Base-by-base conservation (phyloP, 2,113 vertebrate species). In the Argyrosomus japonicus region DNA sequence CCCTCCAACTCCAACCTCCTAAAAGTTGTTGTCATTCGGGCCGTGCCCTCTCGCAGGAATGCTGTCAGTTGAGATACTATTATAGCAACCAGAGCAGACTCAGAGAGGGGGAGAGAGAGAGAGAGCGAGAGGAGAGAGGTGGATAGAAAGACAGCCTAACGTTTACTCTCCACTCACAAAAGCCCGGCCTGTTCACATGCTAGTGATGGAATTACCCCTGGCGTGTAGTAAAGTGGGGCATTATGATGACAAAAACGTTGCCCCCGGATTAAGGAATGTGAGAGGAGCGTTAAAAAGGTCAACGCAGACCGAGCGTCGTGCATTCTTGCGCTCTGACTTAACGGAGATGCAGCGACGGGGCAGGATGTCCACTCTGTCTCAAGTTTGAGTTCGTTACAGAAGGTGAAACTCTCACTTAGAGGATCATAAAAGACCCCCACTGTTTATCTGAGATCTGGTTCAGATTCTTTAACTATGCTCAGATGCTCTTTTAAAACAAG, bases 21-120 rank as follows among this genome's bases (percentile, higher is more conserved):
- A 75, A 74, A 91, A 81, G 69, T 57, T 76, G 83, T 62, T 50
- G 81, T 91, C 87, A 91, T 88, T 54, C 36, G 77, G 88, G 90
- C 88, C 75, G 88, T 89, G 91, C 91, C 91, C 79, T 91, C 72
- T 80, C 48, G 51, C 69, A 90, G 92, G 92, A 94, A 94, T 93
- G 92, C 79, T 48, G 93, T 93, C 92, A 79, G 91, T 93, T 93
- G 60, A 92, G 91, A 86, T 92, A 83, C 81, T 86, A 91, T 90
- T 89, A 90, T 83, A 84, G 90, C 85, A 88, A 69, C 75, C 61
- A 58, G 68, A 82, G 80, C 70, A 81, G 84, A 71, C 64, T 60
- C 7, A 12, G 56, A 81, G 70, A 71, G 76, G 61, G 71, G 65
- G 50, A 47, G 32, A 72, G 12, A 77, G 64, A 43, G 79, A 75